Evolutionary conservation across 2,113 vertebrate genomes (phyloP).

Genomic region (Theristicus caerulescens): DNA sequence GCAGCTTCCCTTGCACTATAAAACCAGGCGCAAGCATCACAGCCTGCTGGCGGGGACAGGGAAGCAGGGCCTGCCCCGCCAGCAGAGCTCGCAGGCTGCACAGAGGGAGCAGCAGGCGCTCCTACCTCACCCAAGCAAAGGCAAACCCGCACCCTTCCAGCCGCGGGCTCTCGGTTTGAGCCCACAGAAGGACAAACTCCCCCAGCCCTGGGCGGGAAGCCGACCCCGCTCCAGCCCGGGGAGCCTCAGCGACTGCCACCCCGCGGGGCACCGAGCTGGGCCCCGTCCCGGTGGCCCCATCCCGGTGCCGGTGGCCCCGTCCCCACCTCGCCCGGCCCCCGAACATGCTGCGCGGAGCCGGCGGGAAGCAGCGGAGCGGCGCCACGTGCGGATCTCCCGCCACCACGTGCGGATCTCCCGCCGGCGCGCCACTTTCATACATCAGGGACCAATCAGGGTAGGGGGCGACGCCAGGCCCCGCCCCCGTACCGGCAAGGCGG

Average conservation of each 20-base stretch:
- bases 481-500: not conserved
- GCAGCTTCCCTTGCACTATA: accelerated
- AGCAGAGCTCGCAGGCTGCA: not conserved
- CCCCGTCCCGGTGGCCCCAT: accelerated
- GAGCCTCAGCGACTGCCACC: accelerated
- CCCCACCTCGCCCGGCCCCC: not conserved
- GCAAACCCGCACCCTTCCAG: not conserved
- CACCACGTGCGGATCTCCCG: not conserved
- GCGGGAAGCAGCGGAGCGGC: not conserved
- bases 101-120: accelerated
- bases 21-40: accelerated
- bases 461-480: not conserved
- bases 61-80: not conserved
- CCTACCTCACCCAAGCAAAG: accelerated
- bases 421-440: not conserved
- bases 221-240: accelerated
- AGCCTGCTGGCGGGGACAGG: accelerated
- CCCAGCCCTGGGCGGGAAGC: accelerated
- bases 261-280: no score
- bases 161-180: accelerated
- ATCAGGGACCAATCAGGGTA: not conserved
- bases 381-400: not conserved
- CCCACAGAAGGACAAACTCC: not conserved
- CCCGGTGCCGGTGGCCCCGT: not conserved
- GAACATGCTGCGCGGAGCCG: not conserved